phyloP scores from a whole-genome alignment of 2,797 vertebrate species.

The Myotis daubentonii region DNA sequence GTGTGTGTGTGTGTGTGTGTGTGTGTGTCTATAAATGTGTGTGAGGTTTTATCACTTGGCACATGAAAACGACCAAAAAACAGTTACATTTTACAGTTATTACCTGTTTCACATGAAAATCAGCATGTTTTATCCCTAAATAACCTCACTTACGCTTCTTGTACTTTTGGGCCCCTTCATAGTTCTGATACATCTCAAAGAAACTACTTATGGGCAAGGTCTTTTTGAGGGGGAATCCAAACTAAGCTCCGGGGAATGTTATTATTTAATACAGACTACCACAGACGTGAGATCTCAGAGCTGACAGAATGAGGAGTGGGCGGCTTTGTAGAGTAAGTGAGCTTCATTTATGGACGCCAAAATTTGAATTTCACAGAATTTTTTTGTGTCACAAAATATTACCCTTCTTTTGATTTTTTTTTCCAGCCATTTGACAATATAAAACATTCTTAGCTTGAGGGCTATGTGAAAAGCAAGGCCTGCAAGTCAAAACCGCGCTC shows the following conservation, averaged over 20 bases:
- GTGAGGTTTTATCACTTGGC: background rate
- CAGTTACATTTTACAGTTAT: background rate
- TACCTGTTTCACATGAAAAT: background rate
- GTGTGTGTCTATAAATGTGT: background rate
- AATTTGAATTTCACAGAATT: background rate
- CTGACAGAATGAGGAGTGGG: background rate
- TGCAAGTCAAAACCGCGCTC: background rate
- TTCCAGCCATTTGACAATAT: background rate
- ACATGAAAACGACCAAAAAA: background rate
- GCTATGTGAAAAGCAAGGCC: background rate
- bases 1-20: background rate
- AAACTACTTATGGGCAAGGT: background rate
- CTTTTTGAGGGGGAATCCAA: background rate
- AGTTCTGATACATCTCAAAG: background rate
- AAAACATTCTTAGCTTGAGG: background rate
- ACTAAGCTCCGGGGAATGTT: background rate
- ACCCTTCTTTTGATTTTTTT: background rate
- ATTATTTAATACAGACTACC: background rate
- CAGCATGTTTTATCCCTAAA: background rate
- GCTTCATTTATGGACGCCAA: background rate
- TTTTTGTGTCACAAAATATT: conserved; percentile 17
- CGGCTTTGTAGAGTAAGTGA: background rate
- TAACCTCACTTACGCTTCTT: background rate
- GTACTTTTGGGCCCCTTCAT: background rate
- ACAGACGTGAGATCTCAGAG: background rate